phyloP scores from a whole-genome alignment of 2,113 vertebrate species.

The Chionis minor region DNA sequence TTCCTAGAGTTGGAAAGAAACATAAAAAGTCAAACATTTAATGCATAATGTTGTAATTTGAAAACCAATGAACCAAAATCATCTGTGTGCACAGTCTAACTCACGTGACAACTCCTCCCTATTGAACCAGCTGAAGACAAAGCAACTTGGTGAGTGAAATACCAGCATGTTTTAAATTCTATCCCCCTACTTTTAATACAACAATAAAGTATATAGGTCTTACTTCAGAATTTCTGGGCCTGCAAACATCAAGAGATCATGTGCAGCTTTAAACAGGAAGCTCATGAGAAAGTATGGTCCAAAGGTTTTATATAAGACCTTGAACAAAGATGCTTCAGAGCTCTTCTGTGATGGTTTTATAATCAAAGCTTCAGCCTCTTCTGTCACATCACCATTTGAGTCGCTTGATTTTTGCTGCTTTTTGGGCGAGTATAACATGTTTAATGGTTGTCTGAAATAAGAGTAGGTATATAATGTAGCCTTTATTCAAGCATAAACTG shows the following conservation, averaged over 20 bases:
- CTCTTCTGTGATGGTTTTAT: conserved; percentile 73
- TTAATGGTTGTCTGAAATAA: conserved; percentile 61
- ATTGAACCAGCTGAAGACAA: neutral
- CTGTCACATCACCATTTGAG: conserved; percentile 69
- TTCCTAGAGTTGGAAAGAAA: neutral
- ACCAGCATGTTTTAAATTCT: neutral
- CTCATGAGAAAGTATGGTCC: conserved; percentile 95
- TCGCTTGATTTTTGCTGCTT: conserved; percentile 27
- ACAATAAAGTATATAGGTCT: neutral
- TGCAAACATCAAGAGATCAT: conserved; percentile 93
- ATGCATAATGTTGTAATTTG: neutral
- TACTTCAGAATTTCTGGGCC: conserved; percentile 91
- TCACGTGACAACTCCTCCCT: neutral
- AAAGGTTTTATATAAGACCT: conserved; percentile 89
- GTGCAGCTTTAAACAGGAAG: conserved; percentile 89
- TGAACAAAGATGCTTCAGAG: conserved; percentile 84
- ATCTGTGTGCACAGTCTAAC: neutral
- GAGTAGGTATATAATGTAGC: neutral
- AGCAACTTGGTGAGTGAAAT: neutral
- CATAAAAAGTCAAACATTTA: neutral
- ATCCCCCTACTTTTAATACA: neutral
- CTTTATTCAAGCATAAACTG: neutral
- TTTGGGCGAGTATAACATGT: conserved; percentile 78
- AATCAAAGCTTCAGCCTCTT: conserved; percentile 89
- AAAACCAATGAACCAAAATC: neutral